Evolutionary conservation across 2,797 vertebrate genomes (phyloP), one percentile per base, ranked within the genome.

Genomic region (Enteromius fasciolatus): DNA sequence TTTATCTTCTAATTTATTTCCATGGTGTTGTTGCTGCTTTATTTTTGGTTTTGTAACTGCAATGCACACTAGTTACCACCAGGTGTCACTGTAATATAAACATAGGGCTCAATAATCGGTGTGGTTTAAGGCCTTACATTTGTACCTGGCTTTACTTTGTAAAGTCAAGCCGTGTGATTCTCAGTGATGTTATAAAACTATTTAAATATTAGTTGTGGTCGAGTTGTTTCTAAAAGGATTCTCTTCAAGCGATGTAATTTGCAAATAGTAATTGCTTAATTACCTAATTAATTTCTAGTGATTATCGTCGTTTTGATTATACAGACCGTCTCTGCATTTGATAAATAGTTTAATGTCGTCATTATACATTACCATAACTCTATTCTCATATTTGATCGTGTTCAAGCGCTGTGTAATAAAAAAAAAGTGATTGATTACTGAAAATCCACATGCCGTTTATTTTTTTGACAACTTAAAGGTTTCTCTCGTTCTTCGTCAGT

Each of bases 1-100:
- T 95, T 95, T 95, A 95, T 95, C 93, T 95, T 95, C 93, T 95
- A 95, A 94, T 94, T 94, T 94, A 94, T 91, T 88, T 89, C 88
- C 83, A 86, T 72, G 80, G 79, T 89, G 85, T 82, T 76, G 68
- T 75, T 76, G 76, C 78, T 69, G 54, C 7, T 52, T 84, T 78
- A 64, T 52, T 74, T 18, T 44, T 54, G 12, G 7, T 5, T 28
- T n/a, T 80, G 1, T 41, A 0, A 28, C n/a, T 77, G 81, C 50
- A 78, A 76, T 78, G 52, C 1, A 11, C 39, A 12, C 0, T 66
- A n/a, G 2, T 50, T 11, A 39, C 85, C 88, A 86, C 64, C 46
- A 85, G 86, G 64, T 78, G 86, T 54, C 85, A 46, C 70, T 81
- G 50, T 82, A 41, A 25, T 9, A 69, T 39, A 57, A n/a, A 57